Percentiles rank a stretch among this genome's conserved stretches.
These are phyloP conservation scores for Heliconius himera DNA, from an alignment of 1,140 invertebrate species.

Conservation along the genomic window DNA sequence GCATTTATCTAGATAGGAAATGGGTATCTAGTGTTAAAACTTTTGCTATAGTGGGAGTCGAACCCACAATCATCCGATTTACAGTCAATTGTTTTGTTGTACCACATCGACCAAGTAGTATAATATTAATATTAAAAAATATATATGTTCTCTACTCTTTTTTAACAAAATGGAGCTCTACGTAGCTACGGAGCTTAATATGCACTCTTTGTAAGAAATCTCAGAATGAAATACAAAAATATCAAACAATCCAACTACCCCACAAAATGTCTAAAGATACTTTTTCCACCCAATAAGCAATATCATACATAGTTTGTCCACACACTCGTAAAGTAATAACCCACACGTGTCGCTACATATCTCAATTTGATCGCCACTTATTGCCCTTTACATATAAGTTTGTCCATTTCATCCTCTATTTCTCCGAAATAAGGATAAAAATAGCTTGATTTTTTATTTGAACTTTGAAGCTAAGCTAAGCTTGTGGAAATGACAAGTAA, in stretches of 20 bases:
- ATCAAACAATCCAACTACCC: not conserved
- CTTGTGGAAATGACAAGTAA: constrained; percentile 56
- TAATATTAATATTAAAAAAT: too few relatives aligned
- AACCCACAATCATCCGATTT: too few relatives aligned
- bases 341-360: constrained; percentile 69
- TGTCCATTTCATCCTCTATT: constrained; percentile 35
- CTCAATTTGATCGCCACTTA: constrained; percentile 74
- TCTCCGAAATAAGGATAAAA: constrained; percentile 13
- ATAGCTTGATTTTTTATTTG: constrained; percentile 38
- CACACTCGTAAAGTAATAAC: constrained; percentile 75
- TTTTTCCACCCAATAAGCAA: constrained; percentile 49
- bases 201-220: too few relatives aligned
- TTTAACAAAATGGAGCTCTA: too few relatives aligned
- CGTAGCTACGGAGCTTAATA: too few relatives aligned
- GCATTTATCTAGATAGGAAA: not conserved
- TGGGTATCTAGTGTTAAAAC: too few relatives aligned
- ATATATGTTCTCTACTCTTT: too few relatives aligned
- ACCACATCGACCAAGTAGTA: too few relatives aligned
- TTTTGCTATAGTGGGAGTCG: too few relatives aligned
- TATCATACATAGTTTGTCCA: constrained; percentile 61
- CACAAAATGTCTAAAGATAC: not conserved
- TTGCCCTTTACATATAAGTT: constrained; percentile 48
- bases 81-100: too few relatives aligned
- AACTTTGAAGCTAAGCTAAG: constrained; percentile 58
- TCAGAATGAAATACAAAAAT: not conserved